A percentile compares a stretch with the other conserved stretches of the same genome.
Evolutionary conservation across 2,113 vertebrate genomes (phyloP).

Genomic region (Loxodonta africana): DNA sequence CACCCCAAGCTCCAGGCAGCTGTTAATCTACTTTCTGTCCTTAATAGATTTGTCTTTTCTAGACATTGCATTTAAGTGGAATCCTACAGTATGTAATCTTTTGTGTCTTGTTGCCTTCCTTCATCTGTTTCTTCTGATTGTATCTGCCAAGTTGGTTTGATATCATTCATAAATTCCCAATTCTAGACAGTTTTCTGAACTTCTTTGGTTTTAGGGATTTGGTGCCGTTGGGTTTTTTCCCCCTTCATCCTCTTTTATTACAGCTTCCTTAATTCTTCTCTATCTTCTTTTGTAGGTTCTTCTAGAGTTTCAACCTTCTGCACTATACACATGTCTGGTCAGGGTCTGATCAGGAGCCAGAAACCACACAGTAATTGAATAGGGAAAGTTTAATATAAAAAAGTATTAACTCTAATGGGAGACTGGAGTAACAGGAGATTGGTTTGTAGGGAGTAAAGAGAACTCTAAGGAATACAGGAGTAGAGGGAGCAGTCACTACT

Average conservation of each 20-base stretch:
- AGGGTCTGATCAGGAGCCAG: neutral
- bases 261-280: conserved; percentile 90
- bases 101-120: neutral
- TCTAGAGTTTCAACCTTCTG: conserved; percentile 93
- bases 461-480: neutral
- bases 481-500: neutral
- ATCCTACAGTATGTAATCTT: neutral
- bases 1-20: neutral
- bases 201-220: conserved; percentile 96
- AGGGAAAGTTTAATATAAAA: conserved; percentile 18
- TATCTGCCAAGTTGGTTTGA: conserved; percentile 95
- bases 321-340: neutral
- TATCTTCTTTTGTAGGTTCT: conserved; percentile 88
- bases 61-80: neutral
- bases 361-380: neutral
- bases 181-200: conserved; percentile 96
- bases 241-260: conserved; percentile 91
- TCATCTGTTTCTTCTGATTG: conserved; percentile 94
- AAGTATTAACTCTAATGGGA: neutral
- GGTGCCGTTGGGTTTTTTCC: neutral
- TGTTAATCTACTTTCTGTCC: no score
- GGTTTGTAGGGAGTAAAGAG: neutral
- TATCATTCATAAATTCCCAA: conserved; percentile 96
- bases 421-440: neutral
- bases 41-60: no score